phyloP scores from a whole-genome alignment of 1,140 invertebrate species.

The Amyelois transitella region DNA sequence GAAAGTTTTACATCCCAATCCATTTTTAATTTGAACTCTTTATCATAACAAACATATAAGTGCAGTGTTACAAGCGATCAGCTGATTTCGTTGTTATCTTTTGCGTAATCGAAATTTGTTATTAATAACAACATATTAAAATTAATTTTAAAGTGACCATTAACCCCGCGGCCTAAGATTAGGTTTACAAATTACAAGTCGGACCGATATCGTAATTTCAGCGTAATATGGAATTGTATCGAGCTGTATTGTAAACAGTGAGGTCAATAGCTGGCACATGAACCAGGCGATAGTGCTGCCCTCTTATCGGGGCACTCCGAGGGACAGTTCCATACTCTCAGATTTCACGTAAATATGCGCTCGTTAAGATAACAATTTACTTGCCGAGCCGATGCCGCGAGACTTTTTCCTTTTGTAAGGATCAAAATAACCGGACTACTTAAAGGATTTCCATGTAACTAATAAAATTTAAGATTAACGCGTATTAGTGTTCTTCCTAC shows the following conservation, averaged over 20 bases:
- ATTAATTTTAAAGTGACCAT: conserved; percentile 42
- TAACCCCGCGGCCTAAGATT: conserved; percentile 40
- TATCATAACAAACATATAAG: conserved; percentile 34
- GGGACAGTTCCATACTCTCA: conserved; percentile 45
- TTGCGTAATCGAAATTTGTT: conserved; percentile 6
- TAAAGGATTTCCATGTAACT: conserved; percentile 41
- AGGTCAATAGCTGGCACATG: conserved; percentile 68
- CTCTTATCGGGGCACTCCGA: conserved; percentile 52
- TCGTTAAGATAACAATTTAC: conserved; percentile 70
- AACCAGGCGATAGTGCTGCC: conserved; percentile 46
- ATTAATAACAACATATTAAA: conserved; percentile 14
- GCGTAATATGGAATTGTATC: conserved; percentile 36
- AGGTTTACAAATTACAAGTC: conserved; percentile 49
- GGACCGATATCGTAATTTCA: conserved; percentile 40
- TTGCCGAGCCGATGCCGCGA: conserved; percentile 36
- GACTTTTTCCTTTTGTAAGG: conserved; percentile 54
- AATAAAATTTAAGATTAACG: conserved; percentile 20
- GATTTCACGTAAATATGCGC: conserved; percentile 65
- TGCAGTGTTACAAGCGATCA: conserved; percentile 8
- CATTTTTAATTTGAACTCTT: conserved; percentile 54
- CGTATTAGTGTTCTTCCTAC: background rate
- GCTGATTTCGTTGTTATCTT: conserved; percentile 12
- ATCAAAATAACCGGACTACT: conserved; percentile 34
- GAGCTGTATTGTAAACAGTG: conserved; percentile 50
- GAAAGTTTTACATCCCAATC: conserved; percentile 60